These are phyloP conservation scores for Protobothrops flavoviridis DNA, from an alignment of 2,113 vertebrate species.

Conservation along the genomic window DNA sequence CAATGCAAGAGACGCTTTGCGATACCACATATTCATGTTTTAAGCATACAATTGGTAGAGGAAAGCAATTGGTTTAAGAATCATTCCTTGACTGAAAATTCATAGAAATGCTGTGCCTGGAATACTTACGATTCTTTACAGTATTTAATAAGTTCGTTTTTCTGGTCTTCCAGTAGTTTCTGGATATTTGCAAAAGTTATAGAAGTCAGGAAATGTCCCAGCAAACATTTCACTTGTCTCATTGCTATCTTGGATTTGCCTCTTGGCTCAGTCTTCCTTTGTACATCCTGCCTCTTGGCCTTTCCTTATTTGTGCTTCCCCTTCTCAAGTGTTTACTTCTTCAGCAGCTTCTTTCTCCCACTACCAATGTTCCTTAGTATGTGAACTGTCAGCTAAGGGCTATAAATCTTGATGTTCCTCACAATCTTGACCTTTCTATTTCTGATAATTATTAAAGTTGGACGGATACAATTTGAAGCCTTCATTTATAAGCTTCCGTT, in stretches of 20 bases:
- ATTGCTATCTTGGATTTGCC: neutral
- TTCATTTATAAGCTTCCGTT: neutral
- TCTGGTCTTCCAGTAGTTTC: neutral
- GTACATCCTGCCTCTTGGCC: constrained; percentile 10
- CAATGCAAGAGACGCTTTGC: neutral
- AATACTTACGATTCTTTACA: neutral
- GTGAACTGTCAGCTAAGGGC: neutral
- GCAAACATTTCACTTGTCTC: neutral
- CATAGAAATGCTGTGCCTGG: neutral
- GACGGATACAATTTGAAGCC: neutral
- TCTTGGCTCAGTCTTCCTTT: neutral
- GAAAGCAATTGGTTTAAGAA: neutral
- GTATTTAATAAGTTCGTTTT: neutral
- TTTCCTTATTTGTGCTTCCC: neutral
- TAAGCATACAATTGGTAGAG: neutral
- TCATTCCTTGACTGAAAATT: neutral
- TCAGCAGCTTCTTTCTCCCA: neutral
- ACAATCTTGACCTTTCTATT: neutral
- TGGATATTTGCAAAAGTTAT: neutral
- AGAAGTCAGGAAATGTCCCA: constrained; percentile 1
- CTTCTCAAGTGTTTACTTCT: constrained; percentile 1
- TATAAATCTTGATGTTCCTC: neutral
- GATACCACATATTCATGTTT: neutral
- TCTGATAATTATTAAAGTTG: neutral
- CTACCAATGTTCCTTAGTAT: neutral